Evolutionary conservation across 2,888 invertebrate species (phyloP), one percentile per base, ranked within the genome.

Genomic region (Prionchulus punctatus): DNA sequence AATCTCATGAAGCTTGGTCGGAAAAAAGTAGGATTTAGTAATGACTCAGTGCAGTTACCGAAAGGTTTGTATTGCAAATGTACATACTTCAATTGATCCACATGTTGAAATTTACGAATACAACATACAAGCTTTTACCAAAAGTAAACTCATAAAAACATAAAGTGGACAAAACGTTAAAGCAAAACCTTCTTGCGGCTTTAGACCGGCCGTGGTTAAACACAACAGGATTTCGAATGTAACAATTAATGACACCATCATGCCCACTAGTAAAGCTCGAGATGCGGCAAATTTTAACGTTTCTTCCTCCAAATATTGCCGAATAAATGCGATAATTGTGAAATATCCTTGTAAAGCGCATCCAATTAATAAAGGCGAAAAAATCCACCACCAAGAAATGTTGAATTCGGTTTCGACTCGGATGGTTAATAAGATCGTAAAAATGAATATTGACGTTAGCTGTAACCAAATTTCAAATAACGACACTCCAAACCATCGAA

Each of bases 401-500:
- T 66, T 63, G 23, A 80, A 79, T 66, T 85, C 84, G 65, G 85
- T 79, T 43, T 69, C 59, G 71, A 86, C 4, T 7, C 36, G 85
- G 43, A 90, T 74, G 3, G 85, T 84, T 60, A 91, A 73, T 50
- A 90, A 75, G 56, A 91, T 78, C 12, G 88, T 84, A 67, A 92
- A 92, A 59, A 87, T 78, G 42, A 86, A 79, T 55, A 91, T 73
- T 1, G 86, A 81, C 56, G 88, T 78, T 49, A 91, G 76, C 71
- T 90, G 87, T 60, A 90, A 80, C 82, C 89, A 86, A 71, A 96
- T 85, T 76, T 96, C 94, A 73, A 94, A 91, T 58, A 88, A 82
- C 23, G 94, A 91, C 54, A 94, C 78, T 62, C 92, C 91, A 55
- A 92, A 79, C 94, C 92, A 94, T 62, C 83, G 81, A 52, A 88